Conservation (phyloP, 2,113 vertebrate genomes). For the Acanthisitta chloris region DNA sequence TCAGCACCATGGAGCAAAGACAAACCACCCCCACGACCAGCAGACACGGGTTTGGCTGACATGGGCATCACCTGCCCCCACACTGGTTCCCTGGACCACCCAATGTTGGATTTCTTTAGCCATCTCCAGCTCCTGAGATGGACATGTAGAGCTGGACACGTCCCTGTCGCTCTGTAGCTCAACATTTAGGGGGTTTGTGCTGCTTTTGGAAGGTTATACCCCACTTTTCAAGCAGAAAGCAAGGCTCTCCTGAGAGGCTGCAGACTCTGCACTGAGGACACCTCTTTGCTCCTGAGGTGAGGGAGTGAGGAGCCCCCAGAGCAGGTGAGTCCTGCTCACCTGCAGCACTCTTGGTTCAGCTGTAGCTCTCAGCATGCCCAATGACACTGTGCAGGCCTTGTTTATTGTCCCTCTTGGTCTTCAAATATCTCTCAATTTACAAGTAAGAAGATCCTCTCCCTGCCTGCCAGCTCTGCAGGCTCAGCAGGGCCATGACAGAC, state of each 20-base stretch:
- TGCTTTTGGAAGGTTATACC: not conserved
- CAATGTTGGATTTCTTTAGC: not conserved
- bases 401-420: slow-evolving; percentile 26
- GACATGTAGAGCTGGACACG: fast-evolving
- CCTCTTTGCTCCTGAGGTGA: not conserved
- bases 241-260: not conserved
- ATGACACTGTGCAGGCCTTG: not conserved
- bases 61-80: not conserved
- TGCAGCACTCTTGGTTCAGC: not conserved
- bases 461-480: slow-evolving; percentile 33
- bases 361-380: not conserved
- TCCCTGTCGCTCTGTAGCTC: not conserved
- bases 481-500: slow-evolving; percentile 5
- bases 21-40: fast-evolving
- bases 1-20: not conserved
- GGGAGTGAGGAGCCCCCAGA: not conserved
- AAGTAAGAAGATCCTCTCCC: slow-evolving; percentile 55
- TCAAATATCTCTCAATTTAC: slow-evolving; percentile 41
- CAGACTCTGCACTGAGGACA: not conserved
- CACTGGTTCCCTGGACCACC: not conserved
- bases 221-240: not conserved
- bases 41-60: not conserved
- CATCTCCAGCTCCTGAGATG: not conserved
- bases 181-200: fast-evolving
- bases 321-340: fast-evolving